Percentiles rank a stretch among this genome's conserved stretches.
Evolutionary conservation across 2,888 invertebrate species (phyloP).

Genomic region (Macaria liturata): DNA sequence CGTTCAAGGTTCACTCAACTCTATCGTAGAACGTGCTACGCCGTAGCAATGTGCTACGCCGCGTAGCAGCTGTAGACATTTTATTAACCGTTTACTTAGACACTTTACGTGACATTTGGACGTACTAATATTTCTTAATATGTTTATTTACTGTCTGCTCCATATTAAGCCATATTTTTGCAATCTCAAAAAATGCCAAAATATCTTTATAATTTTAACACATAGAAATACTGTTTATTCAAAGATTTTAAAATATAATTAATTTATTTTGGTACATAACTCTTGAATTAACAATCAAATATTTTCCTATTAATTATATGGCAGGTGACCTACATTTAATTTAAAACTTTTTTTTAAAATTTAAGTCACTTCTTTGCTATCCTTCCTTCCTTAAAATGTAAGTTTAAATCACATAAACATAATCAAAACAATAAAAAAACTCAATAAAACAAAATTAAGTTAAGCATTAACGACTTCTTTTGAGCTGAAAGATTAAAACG

Average conservation of each 20-base stretch:
- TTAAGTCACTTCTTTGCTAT: too few relatives aligned
- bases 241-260: too few relatives aligned
- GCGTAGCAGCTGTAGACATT: slow-evolving; percentile 55
- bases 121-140: slow-evolving; percentile 39
- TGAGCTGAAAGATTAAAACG: slow-evolving; percentile 19
- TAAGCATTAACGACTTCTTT: slow-evolving; percentile 17
- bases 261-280: too few relatives aligned
- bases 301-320: too few relatives aligned
- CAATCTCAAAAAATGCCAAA: too few relatives aligned
- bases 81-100: slow-evolving; percentile 52
- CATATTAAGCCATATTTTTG: too few relatives aligned
- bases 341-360: too few relatives aligned
- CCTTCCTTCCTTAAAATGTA: too few relatives aligned
- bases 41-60: slow-evolving; percentile 37
- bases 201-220: too few relatives aligned
- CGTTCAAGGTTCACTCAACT: slow-evolving; percentile 44
- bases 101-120: slow-evolving; percentile 44
- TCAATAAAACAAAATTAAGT: slow-evolving; percentile 16
- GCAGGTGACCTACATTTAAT: too few relatives aligned
- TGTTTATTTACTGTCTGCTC: slow-evolving; percentile 15
- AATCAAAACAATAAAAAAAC: slow-evolving; percentile 4
- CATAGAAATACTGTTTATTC: too few relatives aligned
- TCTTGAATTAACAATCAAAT: too few relatives aligned
- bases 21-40: slow-evolving; percentile 52
- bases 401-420: background rate